Evolutionary conservation across 2,113 vertebrate genomes (phyloP).

Genomic region (Oryzias woworae): DNA sequence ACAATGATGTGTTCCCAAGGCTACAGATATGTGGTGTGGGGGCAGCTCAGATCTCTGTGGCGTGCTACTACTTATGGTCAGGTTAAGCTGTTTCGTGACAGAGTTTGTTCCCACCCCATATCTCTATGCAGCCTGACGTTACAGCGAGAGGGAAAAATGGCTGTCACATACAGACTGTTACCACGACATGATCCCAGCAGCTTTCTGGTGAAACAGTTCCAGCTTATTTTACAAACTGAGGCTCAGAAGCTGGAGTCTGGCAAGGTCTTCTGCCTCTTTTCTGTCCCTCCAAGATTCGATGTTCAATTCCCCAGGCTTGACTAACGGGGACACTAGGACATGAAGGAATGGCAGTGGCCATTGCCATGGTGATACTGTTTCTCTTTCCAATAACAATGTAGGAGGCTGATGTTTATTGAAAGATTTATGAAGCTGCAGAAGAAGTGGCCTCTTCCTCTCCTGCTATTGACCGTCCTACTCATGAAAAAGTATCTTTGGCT

Average conservation of each 20-base stretch:
- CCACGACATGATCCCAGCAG: too few species aligned
- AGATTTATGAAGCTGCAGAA: slow-evolving; percentile 60
- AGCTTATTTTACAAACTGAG: too few species aligned
- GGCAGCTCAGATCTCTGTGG: too few species aligned
- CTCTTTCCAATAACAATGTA: slow-evolving; percentile 64
- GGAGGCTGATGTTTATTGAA: slow-evolving; percentile 55
- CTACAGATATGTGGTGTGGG: too few species aligned
- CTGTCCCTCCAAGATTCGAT: slow-evolving; percentile 11
- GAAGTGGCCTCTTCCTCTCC: slow-evolving; percentile 37
- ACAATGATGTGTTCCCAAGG: too few species aligned
- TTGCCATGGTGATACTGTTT: slow-evolving; percentile 62
- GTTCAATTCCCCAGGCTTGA: slow-evolving; percentile 41
- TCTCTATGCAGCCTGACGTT: too few species aligned
- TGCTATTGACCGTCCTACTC: slow-evolving; percentile 11
- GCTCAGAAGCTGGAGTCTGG: neutral
- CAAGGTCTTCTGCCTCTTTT: neutral
- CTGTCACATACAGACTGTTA: too few species aligned
- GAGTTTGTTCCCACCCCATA: too few species aligned
- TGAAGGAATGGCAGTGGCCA: slow-evolving; percentile 17
- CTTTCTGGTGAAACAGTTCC: too few species aligned
- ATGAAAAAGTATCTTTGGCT: neutral
- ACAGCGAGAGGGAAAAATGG: too few species aligned
- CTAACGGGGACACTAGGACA: slow-evolving; percentile 24
- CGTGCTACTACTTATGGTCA: too few species aligned
- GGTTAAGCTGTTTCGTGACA: too few species aligned